Evolutionary conservation across 2,888 invertebrate genomes (phyloP).

Genomic region (Tenthredo scrophulariae): DNA sequence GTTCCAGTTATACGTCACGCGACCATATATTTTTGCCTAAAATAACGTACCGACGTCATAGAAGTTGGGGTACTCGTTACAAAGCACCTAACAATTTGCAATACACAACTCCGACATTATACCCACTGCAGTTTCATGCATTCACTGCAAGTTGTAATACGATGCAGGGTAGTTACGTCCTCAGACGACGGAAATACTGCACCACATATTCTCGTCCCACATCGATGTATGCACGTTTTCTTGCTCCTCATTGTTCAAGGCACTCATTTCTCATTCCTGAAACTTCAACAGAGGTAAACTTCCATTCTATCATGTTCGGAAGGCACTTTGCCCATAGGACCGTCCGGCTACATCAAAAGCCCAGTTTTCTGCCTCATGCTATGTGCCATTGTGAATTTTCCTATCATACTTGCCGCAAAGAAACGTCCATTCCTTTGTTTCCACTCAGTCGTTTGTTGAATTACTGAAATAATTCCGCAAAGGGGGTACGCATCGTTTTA

Average conservation of each 20-base stretch:
- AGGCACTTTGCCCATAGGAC: not conserved
- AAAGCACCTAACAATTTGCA: not conserved
- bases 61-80: not conserved
- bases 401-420: not conserved
- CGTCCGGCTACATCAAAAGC: not conserved
- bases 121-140: not conserved
- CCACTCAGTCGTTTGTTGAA: not conserved
- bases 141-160: not conserved
- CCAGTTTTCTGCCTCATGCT: not conserved
- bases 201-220: not conserved
- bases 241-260: not conserved
- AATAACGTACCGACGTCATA: not conserved
- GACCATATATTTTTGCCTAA: conserved; percentile 18
- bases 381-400: not conserved
- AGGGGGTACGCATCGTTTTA: not conserved
- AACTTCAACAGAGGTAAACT: not conserved
- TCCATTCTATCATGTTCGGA: not conserved
- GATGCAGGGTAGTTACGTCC: not conserved
- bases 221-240: not conserved
- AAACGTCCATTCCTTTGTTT: not conserved
- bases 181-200: not conserved
- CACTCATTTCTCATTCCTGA: not conserved
- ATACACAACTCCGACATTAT: not conserved
- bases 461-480: not conserved
- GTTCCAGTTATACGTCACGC: conserved; percentile 16